Base-by-base conservation (phyloP, 2,113 vertebrate species). In the Saguinus midas region DNA sequence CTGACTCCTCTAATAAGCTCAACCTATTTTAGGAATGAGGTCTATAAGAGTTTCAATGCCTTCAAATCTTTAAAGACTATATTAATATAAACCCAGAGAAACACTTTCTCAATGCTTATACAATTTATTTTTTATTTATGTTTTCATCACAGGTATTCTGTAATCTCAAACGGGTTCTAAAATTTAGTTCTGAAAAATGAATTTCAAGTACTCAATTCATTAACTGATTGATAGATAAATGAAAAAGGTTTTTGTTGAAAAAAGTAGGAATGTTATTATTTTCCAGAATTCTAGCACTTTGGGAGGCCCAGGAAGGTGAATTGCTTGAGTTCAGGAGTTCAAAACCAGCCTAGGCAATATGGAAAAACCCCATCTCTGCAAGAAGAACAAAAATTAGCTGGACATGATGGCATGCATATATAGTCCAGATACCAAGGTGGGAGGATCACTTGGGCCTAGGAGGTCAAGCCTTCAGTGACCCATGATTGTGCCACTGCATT, bases 151-250 rank as follows among this genome's bases (percentile, higher is more conserved):
- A 58, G 72, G 17, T 64, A 55, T 86, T 84, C 72, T 82, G 48
- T 58, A 78, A 55, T 81, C 37, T 96, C 97, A 96, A 97, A 95
- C 82, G 90, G 1, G 66, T 94, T 43, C 61, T 96, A 90, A 98
- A 98, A 97, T 79, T 50, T 72, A 37, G 48, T 29, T 97, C 96
- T 61, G 40, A 85, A 75, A 55, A 96, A 95, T 3, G 86, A n/a
- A 20, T 50, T 88, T 43, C 1, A 81, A 25, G 18, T 58, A 66
- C 3, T 45, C 45, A 14, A 73, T 48, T 7, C 16, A 78, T 52
- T n/a, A 80, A 52, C 37, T 52, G n/a, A 61, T n/a, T 9, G n/a
- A 82, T 40, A 64, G 27, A 64, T 29, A 29, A 64, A 29, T 64
- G 27, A 64, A 64, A 83, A 73, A 80, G 4, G 27, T 80, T 55